phyloP scores from a whole-genome alignment of 2,888 invertebrate genomes.

The Drepanosiphum platanoidis region DNA sequence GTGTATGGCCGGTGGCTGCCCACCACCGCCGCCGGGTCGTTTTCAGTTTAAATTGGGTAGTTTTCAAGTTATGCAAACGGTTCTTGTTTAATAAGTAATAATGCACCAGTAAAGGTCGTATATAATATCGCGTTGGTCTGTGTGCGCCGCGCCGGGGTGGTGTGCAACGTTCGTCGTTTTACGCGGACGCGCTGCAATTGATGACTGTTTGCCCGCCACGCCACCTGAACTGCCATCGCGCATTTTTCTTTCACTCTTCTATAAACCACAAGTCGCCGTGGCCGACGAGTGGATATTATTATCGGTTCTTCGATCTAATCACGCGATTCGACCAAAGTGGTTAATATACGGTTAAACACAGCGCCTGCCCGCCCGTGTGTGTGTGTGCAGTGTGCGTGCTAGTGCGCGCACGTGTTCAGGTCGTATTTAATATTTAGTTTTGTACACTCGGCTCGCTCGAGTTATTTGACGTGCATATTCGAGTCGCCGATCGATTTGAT shows the following conservation, averaged over 20 bases:
- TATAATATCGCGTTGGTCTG: neutral
- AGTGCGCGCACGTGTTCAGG: too few species aligned
- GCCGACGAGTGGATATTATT: too few species aligned
- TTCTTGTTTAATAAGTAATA: slow-evolving; percentile 46
- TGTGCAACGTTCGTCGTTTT: neutral
- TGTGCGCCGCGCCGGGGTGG: neutral
- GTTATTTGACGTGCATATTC: neutral
- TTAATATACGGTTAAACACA: neutral
- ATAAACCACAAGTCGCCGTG: too few species aligned
- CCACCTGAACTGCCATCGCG: neutral
- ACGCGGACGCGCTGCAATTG: neutral
- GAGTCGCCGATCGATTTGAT: neutral
- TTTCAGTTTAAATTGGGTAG: slow-evolving; percentile 35
- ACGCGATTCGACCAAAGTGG: neutral
- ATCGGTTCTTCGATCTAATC: neutral
- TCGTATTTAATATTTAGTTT: neutral
- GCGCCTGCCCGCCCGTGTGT: neutral
- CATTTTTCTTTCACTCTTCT: neutral
- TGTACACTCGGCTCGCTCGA: neutral
- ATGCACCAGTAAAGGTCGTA: neutral
- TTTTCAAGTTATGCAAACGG: slow-evolving; percentile 31
- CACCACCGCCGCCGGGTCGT: too few species aligned
- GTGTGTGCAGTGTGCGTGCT: too few species aligned
- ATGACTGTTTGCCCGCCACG: neutral
- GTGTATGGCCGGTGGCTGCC: too few species aligned